These are phyloP conservation scores for Sphenodon punctatus DNA, from an alignment of 2,797 vertebrate genomes.

Conservation along the genomic window DNA sequence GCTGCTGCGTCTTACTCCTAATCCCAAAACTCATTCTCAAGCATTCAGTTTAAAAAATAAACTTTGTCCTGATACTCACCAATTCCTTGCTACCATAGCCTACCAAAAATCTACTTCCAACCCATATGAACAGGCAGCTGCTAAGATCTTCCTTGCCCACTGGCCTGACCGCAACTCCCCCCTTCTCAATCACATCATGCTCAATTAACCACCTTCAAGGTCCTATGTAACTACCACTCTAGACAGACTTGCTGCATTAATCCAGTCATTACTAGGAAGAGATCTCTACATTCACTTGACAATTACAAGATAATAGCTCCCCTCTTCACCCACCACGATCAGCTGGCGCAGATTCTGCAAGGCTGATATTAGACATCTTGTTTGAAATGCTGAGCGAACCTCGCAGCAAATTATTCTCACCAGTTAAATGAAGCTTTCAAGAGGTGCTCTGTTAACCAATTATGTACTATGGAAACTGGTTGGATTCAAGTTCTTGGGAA, in stretches of 20 bases:
- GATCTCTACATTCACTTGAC: too few relatives aligned
- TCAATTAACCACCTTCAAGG: not conserved
- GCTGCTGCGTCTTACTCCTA: not conserved
- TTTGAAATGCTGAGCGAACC: not conserved
- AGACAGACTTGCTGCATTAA: too few relatives aligned
- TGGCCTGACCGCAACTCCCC: not conserved
- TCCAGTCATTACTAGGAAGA: too few relatives aligned
- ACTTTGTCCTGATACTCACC: not conserved
- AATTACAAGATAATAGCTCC: not conserved
- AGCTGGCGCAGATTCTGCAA: not conserved
- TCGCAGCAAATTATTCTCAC: not conserved
- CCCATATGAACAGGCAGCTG: too few relatives aligned
- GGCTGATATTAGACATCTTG: not conserved
- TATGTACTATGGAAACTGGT: rapidly evolving
- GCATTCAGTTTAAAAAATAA: not conserved
- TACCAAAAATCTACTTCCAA: not conserved
- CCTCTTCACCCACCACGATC: not conserved
- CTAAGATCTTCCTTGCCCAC: not conserved
- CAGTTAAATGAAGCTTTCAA: not conserved
- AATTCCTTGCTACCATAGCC: not conserved
- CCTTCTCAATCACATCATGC: not conserved
- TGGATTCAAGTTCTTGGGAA: not conserved
- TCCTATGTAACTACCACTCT: not conserved
- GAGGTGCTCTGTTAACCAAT: not conserved
- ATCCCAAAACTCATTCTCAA: not conserved